Conservation (phyloP, 2,797 vertebrate species). For the Lithobates pipiens region DNA sequence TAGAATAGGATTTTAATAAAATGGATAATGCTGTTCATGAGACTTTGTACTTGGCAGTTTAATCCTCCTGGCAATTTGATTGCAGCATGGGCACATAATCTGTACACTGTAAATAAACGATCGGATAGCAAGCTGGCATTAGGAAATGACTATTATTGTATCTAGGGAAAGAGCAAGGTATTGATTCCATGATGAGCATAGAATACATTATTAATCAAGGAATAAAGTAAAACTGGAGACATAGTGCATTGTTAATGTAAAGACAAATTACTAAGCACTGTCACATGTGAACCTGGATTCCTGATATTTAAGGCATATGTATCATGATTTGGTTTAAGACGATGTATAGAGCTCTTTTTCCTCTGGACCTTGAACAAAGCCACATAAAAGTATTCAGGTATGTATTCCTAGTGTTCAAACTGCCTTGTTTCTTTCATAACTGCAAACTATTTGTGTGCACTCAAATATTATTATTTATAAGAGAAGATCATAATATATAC, state of each 20-base stretch:
- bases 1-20: constrained; percentile 47
- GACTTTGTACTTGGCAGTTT: constrained; percentile 52
- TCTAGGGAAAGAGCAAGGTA: constrained; percentile 23
- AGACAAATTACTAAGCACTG: not conserved
- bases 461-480: too few relatives aligned
- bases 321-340: constrained; percentile 11
- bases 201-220: constrained; percentile 47
- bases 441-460: too few relatives aligned
- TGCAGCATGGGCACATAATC: constrained; percentile 51
- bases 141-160: constrained; percentile 8
- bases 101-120: constrained; percentile 46
- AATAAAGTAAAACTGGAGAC: constrained; percentile 4
- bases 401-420: not conserved
- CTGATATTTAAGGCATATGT: constrained; percentile 15
- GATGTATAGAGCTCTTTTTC: constrained; percentile 11
- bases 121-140: constrained; percentile 2
- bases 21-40: constrained; percentile 51
- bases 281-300: not conserved
- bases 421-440: not conserved
- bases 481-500: too few relatives aligned
- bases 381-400: constrained; percentile 7
- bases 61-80: constrained; percentile 56
- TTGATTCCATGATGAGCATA: constrained; percentile 43
- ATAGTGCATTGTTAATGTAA: not conserved
- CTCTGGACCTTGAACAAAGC: not conserved